Percentiles rank a stretch among this genome's conserved stretches.
phyloP scores from a whole-genome alignment of 2,797 vertebrate species.

The Hapalemur alaotrensis region DNA sequence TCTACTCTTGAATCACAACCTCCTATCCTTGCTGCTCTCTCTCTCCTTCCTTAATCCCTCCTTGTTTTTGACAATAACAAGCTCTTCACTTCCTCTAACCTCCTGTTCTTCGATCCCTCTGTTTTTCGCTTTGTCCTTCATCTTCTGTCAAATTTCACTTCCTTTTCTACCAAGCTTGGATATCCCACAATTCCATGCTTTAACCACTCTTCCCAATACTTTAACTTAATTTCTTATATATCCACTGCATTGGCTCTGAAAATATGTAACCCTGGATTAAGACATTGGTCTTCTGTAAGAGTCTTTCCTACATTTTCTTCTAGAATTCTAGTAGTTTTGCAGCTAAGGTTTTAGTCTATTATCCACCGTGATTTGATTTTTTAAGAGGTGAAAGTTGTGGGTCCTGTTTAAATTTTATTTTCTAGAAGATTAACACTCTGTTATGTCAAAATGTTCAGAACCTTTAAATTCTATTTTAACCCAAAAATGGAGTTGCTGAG shows the following conservation, averaged over 20 bases:
- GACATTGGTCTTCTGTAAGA: not conserved
- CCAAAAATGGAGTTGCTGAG: not conserved
- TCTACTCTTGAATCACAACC: not conserved
- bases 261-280: not conserved
- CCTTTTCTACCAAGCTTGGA: not conserved
- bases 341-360: too few species aligned
- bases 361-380: too few species aligned
- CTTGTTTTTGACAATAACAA: not conserved
- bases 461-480: constrained; percentile 23
- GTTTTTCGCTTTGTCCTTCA: not conserved
- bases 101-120: not conserved
- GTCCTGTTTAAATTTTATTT: not conserved
- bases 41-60: not conserved
- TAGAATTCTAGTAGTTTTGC: too few species aligned
- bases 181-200: not conserved
- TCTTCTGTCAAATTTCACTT: not conserved
- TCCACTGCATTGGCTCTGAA: not conserved
- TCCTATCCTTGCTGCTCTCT: not conserved
- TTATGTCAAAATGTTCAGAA: not conserved
- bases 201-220: not conserved
- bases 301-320: too few species aligned
- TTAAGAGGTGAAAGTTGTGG: too few species aligned
- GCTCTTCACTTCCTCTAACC: not conserved
- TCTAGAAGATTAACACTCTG: not conserved
- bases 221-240: not conserved